Percentiles rank a stretch among this genome's conserved stretches.
phyloP scores from a whole-genome alignment of 2,113 vertebrate species.

The Phyllostomus hastatus region DNA sequence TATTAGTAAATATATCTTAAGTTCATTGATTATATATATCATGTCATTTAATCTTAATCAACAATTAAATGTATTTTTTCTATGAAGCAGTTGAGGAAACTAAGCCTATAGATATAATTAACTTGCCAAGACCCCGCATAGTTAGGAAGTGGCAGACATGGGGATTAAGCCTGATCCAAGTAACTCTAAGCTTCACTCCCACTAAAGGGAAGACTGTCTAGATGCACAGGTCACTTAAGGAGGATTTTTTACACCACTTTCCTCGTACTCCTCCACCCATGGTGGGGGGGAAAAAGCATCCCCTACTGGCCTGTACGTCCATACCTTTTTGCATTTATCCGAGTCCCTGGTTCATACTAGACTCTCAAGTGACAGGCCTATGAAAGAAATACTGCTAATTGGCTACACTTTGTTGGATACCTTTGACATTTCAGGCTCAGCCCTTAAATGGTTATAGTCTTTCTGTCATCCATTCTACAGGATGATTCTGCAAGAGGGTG shows the following conservation, averaged over 20 bases:
- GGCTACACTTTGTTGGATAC: not conserved
- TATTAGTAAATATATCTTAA: not conserved
- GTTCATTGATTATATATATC: not conserved
- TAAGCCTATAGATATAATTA: not conserved
- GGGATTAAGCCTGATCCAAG: not conserved
- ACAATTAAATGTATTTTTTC: not conserved
- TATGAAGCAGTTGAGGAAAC: not conserved
- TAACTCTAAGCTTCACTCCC: not conserved
- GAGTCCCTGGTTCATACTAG: not conserved
- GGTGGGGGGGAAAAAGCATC: not conserved
- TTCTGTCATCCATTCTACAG: not conserved
- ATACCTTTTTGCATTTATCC: not conserved
- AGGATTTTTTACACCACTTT: not conserved
- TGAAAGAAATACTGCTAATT: not conserved
- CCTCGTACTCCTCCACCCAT: not conserved
- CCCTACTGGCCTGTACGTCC: not conserved
- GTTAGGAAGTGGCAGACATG: not conserved
- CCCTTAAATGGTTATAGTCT: not conserved
- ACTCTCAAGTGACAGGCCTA: not conserved
- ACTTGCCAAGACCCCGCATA: not conserved
- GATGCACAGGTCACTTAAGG: not conserved
- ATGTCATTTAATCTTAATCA: not conserved
- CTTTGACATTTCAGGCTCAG: not conserved
- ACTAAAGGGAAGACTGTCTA: not conserved
- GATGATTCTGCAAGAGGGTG: not conserved